Percentiles rank a stretch among this genome's conserved stretches.
These are phyloP conservation scores for Ptychadena robeensis DNA, from an alignment of 2,797 vertebrate genomes.

Conservation along the genomic window DNA sequence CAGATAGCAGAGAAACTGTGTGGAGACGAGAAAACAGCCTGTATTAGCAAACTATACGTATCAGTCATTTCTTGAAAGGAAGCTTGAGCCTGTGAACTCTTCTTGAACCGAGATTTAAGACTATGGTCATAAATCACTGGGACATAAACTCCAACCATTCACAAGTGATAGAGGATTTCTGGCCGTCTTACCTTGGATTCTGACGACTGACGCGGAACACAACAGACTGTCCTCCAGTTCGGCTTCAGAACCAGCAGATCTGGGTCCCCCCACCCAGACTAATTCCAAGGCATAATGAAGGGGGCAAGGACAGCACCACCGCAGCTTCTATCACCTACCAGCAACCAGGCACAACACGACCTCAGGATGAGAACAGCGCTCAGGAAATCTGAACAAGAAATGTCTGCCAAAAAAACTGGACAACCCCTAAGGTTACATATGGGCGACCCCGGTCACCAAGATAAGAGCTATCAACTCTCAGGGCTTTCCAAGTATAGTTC, in stretches of 20 bases:
- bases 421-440: conserved; percentile 79
- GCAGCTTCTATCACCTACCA: conserved; percentile 71
- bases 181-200: conserved; percentile 98
- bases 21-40: conserved; percentile 71
- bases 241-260: conserved; percentile 83
- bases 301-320: conserved; percentile 62
- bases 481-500: conserved; percentile 76
- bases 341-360: conserved; percentile 77
- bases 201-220: conserved; percentile 90
- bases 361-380: conserved; percentile 68
- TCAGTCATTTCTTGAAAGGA: conserved; percentile 86
- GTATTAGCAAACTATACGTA: conserved; percentile 81
- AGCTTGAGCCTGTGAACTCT: conserved; percentile 95
- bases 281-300: conserved; percentile 71
- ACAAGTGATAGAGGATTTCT: conserved; percentile 89
- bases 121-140: conserved; percentile 99
- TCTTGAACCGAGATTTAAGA: conserved; percentile 99
- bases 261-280: conserved; percentile 77
- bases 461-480: conserved; percentile 79
- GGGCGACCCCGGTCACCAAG: conserved; percentile 75
- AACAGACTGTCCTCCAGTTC: conserved; percentile 82
- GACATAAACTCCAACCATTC: conserved; percentile 95
- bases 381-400: conserved; percentile 66
- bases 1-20: conserved; percentile 68
- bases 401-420: conserved; percentile 75